phyloP scores from a whole-genome alignment of 2,113 vertebrate species.

The Anhinga anhinga region DNA sequence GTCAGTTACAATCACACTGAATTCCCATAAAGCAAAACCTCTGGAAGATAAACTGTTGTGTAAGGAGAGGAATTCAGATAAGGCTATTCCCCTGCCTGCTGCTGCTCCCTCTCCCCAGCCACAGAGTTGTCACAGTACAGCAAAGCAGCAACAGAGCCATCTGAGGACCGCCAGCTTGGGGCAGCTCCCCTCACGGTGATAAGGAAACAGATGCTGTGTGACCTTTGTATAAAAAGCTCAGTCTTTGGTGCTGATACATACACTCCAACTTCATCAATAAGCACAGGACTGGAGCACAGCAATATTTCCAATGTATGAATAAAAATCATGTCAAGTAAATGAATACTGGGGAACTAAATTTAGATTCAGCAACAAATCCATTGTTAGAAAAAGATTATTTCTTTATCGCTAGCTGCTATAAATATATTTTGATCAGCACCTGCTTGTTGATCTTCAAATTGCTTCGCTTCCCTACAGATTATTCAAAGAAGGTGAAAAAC shows the following conservation, averaged over 20 bases:
- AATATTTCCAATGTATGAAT: not conserved
- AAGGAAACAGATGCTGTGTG: not conserved
- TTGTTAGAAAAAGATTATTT: not conserved
- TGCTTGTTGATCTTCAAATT: not conserved
- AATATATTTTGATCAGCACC: not conserved
- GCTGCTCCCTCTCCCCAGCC: not conserved
- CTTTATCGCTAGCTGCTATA: not conserved
- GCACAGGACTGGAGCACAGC: not conserved
- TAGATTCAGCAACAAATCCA: not conserved
- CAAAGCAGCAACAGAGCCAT: not conserved
- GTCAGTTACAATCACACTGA: not conserved
- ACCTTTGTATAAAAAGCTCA: not conserved
- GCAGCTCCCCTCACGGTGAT: not conserved
- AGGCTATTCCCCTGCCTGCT: not conserved
- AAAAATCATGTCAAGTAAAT: not conserved
- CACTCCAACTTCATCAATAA: not conserved
- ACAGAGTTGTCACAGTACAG: fast-evolving
- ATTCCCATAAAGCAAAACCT: not conserved
- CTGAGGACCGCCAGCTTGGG: not conserved
- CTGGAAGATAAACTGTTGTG: not conserved
- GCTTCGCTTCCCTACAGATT: not conserved
- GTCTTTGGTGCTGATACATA: not conserved
- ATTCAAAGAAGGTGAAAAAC: not conserved
- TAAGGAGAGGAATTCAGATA: not conserved
- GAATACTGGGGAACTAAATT: not conserved